Conservation (phyloP, 1,140 invertebrate genomes). For the Zaprionus capensis region DNA sequence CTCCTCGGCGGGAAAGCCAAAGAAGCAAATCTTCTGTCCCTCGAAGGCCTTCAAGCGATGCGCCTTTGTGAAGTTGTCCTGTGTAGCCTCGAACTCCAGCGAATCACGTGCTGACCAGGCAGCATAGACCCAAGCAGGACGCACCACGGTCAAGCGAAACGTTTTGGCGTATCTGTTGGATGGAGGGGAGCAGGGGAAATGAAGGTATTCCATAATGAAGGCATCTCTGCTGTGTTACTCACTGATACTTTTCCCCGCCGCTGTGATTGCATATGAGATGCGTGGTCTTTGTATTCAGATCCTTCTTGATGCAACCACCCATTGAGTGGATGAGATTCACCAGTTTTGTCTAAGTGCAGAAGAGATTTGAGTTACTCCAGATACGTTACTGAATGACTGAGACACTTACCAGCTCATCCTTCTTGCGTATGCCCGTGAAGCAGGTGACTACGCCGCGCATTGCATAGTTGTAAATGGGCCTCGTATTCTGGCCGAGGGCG, state of each 20-base stretch:
- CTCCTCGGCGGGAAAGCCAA: conserved; percentile 95
- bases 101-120: conserved; percentile 93
- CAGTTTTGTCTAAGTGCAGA: conserved; percentile 88
- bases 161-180: conserved; percentile 91
- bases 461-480: conserved; percentile 93
- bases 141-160: conserved; percentile 95
- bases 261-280: conserved; percentile 95
- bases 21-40: conserved; percentile 93
- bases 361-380: conserved; percentile 18
- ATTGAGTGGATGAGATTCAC: conserved; percentile 95
- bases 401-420: conserved; percentile 91
- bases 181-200: not conserved
- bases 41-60: conserved; percentile 95
- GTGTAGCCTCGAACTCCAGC: conserved; percentile 87
- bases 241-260: conserved; percentile 93
- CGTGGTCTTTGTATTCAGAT: conserved; percentile 94
- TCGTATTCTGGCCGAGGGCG: conserved; percentile 88
- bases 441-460: conserved; percentile 94
- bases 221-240: conserved; percentile 36
- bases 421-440: conserved; percentile 95
- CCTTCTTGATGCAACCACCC: conserved; percentile 96
- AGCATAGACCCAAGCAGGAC: conserved; percentile 93
- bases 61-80: conserved; percentile 88
- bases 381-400: conserved; percentile 58
- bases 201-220: not conserved